These are phyloP conservation scores for Thaumatotibia leucotreta DNA, from an alignment of 1,140 invertebrate species.

Conservation along the genomic window DNA sequence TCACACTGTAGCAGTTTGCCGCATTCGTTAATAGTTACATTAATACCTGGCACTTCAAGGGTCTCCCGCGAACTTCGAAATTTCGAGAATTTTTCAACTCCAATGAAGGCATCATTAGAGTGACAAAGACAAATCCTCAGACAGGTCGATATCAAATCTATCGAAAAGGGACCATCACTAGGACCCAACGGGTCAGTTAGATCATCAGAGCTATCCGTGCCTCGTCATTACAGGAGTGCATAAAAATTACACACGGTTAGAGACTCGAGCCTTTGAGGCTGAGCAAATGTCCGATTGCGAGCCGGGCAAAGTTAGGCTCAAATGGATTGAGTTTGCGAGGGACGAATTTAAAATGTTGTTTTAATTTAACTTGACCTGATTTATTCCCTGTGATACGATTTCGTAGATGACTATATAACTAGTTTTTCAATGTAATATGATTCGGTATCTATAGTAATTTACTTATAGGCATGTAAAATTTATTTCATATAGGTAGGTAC, in stretches of 20 bases:
- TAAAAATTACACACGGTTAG: constrained; percentile 10
- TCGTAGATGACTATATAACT: background rate
- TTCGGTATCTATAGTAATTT: too few species aligned
- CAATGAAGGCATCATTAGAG: too few species aligned
- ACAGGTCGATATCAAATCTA: too few species aligned
- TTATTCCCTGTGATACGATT: background rate
- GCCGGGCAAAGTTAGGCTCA: background rate
- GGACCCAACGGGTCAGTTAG: background rate
- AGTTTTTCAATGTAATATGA: too few species aligned
- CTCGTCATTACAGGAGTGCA: constrained; percentile 12
- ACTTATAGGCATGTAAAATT: too few species aligned
- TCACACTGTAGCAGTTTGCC: too few species aligned
- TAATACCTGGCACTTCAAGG: too few species aligned
- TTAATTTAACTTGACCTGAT: background rate
- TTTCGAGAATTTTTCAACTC: too few species aligned
- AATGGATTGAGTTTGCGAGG: background rate
- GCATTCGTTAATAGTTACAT: too few species aligned
- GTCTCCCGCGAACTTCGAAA: too few species aligned
- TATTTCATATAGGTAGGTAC: too few species aligned
- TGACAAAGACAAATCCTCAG: too few species aligned
- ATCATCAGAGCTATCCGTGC: background rate
- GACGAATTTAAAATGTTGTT: background rate
- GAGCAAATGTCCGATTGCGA: background rate
- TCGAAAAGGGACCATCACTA: background rate
- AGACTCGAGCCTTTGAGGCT: constrained; percentile 1